Evolutionary conservation across 2,797 vertebrate species (phyloP), one percentile per base, ranked within the genome.

Genomic region (Spinibarbus caldwelli): DNA sequence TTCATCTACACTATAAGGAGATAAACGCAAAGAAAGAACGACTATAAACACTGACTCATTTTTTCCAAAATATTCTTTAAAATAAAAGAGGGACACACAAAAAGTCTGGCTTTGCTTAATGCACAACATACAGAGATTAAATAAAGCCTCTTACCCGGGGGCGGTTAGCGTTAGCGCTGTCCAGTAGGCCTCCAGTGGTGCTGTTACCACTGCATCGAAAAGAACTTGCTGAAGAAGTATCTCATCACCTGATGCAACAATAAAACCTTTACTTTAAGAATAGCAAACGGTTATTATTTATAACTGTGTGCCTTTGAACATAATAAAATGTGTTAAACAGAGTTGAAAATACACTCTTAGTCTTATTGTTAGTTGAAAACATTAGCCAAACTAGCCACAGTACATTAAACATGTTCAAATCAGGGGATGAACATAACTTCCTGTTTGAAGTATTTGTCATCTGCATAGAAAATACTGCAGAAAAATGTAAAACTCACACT

Each of bases 121-220:
- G 6, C 11, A 78, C 11, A 71, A 26, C 38, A 59, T 66, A 70
- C 14, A 75, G 45, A 59, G 64, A 78, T 21, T 49, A 64, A 67
- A 81, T 17, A 36, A 82, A 15, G 36, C 38, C 10, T 66, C 93
- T 88, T 91, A 99, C 98, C 89, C 88, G 10, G 94, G 93, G 76
- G 90, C 91, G 66, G 95, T 96, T 90, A 99, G 96, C 79, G 95
- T 95, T 90, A 99, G 90, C 0, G 96, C 94, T 8, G 97, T 98
- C 98, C 98, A 99, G 88, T 99, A 99, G 26, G 98, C 97, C 83
- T 99, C 98, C 90, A 99, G 92, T 2, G 98, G 97, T 38, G 98
- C 98, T 0, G 98, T 99, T 45, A 98, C 97, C 87, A 98, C 97
- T 0, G 97, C 97, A 0, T 99, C 98, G 43, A 99, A 98, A 76